A percentile compares a stretch with the other conserved stretches of the same genome.
phyloP scores from a whole-genome alignment of 2,797 vertebrate species.

The Cephalopachus bancanus region DNA sequence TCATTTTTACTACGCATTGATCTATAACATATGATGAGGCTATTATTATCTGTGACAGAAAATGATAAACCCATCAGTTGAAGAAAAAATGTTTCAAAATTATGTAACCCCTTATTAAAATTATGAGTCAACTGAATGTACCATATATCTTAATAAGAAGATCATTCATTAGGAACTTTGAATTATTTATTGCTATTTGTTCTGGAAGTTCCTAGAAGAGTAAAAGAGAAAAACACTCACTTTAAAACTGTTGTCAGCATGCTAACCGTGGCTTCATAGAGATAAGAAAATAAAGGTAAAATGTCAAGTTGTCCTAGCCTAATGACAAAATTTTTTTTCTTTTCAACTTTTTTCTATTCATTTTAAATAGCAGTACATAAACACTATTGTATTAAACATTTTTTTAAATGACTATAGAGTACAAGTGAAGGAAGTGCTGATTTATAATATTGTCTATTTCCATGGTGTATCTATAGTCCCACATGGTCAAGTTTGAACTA shows the following conservation, averaged over 20 bases:
- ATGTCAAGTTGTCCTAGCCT: background rate
- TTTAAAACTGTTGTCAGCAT: background rate
- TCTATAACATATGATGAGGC: background rate
- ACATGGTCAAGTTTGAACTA: background rate
- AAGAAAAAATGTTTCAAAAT: background rate
- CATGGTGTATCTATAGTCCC: background rate
- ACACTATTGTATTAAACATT: background rate
- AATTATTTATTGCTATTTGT: constrained; percentile 43
- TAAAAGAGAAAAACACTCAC: background rate
- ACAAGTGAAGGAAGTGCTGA: background rate
- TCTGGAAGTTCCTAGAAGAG: background rate
- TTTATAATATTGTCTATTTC: background rate
- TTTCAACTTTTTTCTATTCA: background rate
- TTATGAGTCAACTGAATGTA: background rate
- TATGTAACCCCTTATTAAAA: background rate
- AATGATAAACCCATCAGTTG: background rate
- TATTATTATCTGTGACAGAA: background rate
- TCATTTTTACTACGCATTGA: background rate
- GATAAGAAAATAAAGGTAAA: background rate
- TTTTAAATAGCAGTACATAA: background rate
- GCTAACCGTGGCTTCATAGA: background rate
- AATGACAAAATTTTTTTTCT: background rate
- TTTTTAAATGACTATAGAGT: background rate
- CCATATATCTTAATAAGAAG: background rate
- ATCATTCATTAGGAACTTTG: background rate